Evolutionary conservation across 2,888 invertebrate species (phyloP).

Genomic region (Nudaria mundana): DNA sequence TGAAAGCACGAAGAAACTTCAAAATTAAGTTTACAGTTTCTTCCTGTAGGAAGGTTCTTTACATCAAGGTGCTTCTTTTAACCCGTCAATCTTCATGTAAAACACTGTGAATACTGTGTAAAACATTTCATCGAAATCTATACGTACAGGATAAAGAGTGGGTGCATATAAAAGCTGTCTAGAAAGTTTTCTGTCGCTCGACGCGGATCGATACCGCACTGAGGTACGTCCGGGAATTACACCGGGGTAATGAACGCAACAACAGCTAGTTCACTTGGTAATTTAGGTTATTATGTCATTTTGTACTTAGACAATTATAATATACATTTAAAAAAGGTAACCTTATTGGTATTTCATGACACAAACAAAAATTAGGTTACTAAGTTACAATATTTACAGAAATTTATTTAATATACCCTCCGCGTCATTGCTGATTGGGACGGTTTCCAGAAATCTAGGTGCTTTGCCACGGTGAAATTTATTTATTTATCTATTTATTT

Average conservation of each 20-base stretch:
- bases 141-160: constrained; percentile 70
- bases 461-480: background rate
- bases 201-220: constrained; percentile 71
- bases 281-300: constrained; percentile 79
- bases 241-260: constrained; percentile 63
- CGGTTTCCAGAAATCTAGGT: background rate
- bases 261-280: constrained; percentile 63
- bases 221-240: constrained; percentile 67
- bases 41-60: constrained; percentile 2
- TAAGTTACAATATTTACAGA: too few relatives aligned
- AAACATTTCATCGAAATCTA: constrained; percentile 50
- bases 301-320: too few relatives aligned
- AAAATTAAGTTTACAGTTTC: background rate
- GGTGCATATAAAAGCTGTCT: constrained; percentile 82
- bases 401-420: too few relatives aligned
- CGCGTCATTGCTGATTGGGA: too few relatives aligned
- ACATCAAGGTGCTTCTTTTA: constrained; percentile 30
- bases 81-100: constrained; percentile 26
- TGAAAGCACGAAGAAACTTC: background rate
- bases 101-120: constrained; percentile 36
- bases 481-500: too few relatives aligned
- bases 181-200: constrained; percentile 81
- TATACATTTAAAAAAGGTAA: too few relatives aligned
- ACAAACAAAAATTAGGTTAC: too few relatives aligned
- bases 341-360: too few relatives aligned